These are phyloP conservation scores for Micromys minutus DNA, from an alignment of 2,113 vertebrate species.

Conservation along the genomic window DNA sequence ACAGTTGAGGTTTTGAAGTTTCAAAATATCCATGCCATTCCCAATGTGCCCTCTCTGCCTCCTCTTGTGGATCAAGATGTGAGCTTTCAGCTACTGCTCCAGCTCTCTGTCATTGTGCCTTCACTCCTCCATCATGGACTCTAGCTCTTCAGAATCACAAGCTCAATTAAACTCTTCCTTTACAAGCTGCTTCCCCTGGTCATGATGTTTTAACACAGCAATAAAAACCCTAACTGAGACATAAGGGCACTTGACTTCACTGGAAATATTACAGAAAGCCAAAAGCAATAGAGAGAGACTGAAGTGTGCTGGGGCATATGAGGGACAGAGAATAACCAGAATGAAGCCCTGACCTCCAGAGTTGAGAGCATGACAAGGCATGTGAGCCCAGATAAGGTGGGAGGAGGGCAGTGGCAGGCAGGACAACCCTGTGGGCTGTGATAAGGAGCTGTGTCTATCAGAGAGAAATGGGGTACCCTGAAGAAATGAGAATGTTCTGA, in stretches of 20 bases:
- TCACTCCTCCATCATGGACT: not conserved
- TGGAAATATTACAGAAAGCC: not conserved
- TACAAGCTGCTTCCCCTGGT: not conserved
- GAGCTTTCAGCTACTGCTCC: not conserved
- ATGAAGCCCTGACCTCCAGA: not conserved
- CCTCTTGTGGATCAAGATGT: not conserved
- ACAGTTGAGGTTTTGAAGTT: not conserved
- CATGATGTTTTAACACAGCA: not conserved
- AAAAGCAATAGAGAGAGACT: not conserved
- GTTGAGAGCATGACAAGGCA: not conserved
- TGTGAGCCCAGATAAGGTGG: constrained; percentile 37
- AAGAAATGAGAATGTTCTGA: not conserved
- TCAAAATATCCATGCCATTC: not conserved
- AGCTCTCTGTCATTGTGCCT: not conserved
- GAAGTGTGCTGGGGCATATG: not conserved
- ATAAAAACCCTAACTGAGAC: not conserved
- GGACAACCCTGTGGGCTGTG: not conserved
- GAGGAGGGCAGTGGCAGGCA: not conserved
- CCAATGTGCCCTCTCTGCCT: not conserved
- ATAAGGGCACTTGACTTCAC: not conserved
- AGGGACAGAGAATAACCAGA: not conserved
- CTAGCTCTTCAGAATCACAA: not conserved
- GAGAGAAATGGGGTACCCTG: not conserved
- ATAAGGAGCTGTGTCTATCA: constrained; percentile 30
- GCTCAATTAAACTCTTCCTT: not conserved